phyloP scores from a whole-genome alignment of 2,797 vertebrate genomes.

The Pogonophryne albipinna region DNA sequence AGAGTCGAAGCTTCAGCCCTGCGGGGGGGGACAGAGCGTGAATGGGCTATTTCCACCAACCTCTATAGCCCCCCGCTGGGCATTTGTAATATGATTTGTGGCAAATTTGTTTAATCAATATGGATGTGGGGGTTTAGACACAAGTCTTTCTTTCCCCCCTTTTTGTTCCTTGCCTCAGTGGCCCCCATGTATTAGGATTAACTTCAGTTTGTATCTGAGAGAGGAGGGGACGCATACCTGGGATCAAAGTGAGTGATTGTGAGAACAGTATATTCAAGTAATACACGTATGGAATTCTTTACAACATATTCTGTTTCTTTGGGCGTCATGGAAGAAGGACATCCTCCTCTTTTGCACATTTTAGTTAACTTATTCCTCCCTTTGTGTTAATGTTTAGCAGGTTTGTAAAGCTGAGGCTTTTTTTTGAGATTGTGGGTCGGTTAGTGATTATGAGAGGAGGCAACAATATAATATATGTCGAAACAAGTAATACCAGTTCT shows the following conservation, averaged over 20 bases:
- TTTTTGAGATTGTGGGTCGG: too few relatives aligned
- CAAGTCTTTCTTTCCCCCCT: conserved; percentile 35
- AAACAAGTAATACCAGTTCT: too few relatives aligned
- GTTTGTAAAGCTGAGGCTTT: too few relatives aligned
- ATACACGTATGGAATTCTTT: conserved; percentile 39
- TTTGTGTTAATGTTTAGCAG: too few relatives aligned
- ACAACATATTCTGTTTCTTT: neutral
- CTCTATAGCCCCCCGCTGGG: conserved; percentile 92
- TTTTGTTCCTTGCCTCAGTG: conserved; percentile 59
- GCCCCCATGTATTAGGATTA: conserved; percentile 24
- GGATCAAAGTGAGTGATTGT: conserved; percentile 31
- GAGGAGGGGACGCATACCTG: conserved; percentile 17
- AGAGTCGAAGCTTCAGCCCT: conserved; percentile 88
- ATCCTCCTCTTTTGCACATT: neutral
- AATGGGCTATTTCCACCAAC: conserved; percentile 90
- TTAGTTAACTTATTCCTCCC: neutral
- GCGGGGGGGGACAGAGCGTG: conserved; percentile 86
- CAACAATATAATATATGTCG: too few relatives aligned
- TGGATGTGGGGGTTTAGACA: conserved; percentile 83
- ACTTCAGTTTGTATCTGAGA: conserved; percentile 18
- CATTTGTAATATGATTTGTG: conserved; percentile 99
- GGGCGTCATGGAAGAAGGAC: too few relatives aligned
- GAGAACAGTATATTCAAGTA: conserved; percentile 33
- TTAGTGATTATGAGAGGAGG: too few relatives aligned
- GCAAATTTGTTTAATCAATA: conserved; percentile 99